Percentiles rank a stretch among this genome's conserved stretches.
Evolutionary conservation across 2,113 vertebrate species (phyloP).

Genomic region (Ameiurus melas): DNA sequence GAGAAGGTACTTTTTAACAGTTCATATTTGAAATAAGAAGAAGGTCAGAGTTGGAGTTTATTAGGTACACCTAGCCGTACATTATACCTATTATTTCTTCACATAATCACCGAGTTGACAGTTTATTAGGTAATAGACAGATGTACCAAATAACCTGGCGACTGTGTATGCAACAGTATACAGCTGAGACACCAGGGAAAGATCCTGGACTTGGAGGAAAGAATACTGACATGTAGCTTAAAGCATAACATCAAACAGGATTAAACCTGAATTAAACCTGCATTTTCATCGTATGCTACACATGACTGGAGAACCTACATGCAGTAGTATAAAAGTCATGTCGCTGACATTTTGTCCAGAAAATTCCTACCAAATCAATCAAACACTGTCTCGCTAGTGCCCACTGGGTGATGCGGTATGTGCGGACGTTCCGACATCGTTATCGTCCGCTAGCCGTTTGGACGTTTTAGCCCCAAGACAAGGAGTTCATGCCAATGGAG

Average conservation of each 20-base stretch:
- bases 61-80: background rate
- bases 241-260: background rate
- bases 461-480: conserved; percentile 16
- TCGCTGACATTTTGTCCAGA: background rate
- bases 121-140: background rate
- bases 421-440: conserved; percentile 13
- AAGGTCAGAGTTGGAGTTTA: background rate
- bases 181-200: background rate
- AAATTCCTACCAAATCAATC: conserved; percentile 16
- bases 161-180: background rate
- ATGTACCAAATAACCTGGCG: background rate
- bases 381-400: conserved; percentile 10
- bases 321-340: background rate
- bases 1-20: background rate
- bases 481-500: conserved; percentile 52
- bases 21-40: background rate
- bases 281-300: background rate
- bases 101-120: background rate
- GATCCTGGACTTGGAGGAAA: background rate
- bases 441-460: conserved; percentile 5
- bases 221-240: background rate
- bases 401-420: background rate
- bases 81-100: background rate
- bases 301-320: background rate
- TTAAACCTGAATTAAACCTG: background rate